Evolutionary conservation across 2,888 invertebrate genomes (phyloP).

Genomic region (Xestia ashworthii): DNA sequence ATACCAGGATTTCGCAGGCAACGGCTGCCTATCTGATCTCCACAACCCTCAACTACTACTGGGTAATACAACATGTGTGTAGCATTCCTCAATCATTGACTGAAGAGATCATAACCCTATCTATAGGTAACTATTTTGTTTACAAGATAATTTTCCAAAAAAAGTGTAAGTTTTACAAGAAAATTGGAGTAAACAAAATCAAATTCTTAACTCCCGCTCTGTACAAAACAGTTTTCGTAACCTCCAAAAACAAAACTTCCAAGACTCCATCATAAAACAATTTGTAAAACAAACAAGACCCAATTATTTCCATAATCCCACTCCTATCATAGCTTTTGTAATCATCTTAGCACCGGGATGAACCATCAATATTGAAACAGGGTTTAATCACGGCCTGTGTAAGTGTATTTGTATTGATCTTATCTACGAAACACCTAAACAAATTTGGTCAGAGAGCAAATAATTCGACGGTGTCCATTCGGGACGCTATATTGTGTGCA

Average conservation of each 20-base stretch:
- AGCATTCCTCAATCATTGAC: not conserved
- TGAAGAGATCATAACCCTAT: not conserved
- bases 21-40: no score
- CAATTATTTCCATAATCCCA: slow-evolving; percentile 62
- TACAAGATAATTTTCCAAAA: not conserved
- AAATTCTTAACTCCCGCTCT: not conserved
- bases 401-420: slow-evolving; percentile 64
- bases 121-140: not conserved
- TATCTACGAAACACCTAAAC: slow-evolving; percentile 66
- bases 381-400: slow-evolving; percentile 58
- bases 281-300: slow-evolving; percentile 50
- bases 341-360: slow-evolving; percentile 54
- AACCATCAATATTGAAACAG: slow-evolving; percentile 58
- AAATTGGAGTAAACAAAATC: not conserved
- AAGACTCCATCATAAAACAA: slow-evolving; percentile 39
- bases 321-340: slow-evolving; percentile 45
- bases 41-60: no score
- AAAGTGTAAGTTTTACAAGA: not conserved
- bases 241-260: not conserved
- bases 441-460: slow-evolving; percentile 68
- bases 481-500: slow-evolving; percentile 58
- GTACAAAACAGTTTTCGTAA: not conserved
- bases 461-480: slow-evolving; percentile 63
- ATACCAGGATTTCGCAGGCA: no score
- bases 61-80: not conserved